Conservation (phyloP, 2,113 vertebrate species). For the Pipra filicauda region DNA sequence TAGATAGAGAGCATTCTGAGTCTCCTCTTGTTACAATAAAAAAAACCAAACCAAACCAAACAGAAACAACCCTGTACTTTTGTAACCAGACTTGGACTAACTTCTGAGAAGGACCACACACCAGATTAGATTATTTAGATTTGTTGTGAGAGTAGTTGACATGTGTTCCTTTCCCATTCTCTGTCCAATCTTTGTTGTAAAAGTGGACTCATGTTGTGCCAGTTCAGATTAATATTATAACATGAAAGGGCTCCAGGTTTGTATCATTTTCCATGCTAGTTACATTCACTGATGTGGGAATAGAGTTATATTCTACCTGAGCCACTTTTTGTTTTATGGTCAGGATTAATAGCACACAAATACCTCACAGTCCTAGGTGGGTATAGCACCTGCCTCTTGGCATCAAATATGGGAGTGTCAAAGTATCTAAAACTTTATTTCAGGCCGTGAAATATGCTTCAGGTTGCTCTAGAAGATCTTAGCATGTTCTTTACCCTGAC, state of each 20-base stretch:
- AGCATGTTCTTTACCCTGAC: neutral
- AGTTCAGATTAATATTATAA: constrained; percentile 59
- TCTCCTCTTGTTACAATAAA: neutral
- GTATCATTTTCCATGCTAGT: constrained; percentile 23
- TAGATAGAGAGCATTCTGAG: neutral
- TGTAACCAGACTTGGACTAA: constrained; percentile 47
- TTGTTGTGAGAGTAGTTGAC: constrained; percentile 21
- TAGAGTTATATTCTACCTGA: constrained; percentile 5
- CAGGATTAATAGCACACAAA: constrained; percentile 13
- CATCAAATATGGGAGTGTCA: neutral
- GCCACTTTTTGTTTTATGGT: neutral
- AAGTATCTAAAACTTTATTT: neutral
- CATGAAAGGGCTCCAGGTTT: constrained; percentile 51
- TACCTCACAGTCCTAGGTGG: neutral
- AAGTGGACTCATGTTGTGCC: constrained; percentile 62
- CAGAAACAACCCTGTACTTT: neutral
- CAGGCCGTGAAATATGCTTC: neutral
- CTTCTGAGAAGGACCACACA: constrained; percentile 58
- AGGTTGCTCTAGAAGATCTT: neutral
- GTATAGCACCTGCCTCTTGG: neutral
- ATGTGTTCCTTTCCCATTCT: constrained; percentile 49
- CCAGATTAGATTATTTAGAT: constrained; percentile 62
- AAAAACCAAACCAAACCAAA: neutral
- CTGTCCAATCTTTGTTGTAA: constrained; percentile 40
- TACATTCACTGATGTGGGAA: constrained; percentile 38